phyloP scores from a whole-genome alignment of 2,888 invertebrate genomes.

The Ommatoiulus sabulosus region DNA sequence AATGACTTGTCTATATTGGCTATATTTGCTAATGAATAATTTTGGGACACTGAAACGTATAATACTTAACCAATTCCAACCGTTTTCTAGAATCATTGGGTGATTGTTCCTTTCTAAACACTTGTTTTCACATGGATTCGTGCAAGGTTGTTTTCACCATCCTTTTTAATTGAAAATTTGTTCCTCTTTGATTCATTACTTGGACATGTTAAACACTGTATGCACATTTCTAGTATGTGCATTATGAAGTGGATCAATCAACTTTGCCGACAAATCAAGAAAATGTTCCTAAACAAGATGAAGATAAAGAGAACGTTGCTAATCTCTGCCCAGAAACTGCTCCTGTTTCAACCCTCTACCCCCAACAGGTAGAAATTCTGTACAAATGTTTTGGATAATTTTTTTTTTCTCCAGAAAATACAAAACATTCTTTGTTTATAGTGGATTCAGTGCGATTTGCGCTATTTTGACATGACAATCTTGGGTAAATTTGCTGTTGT shows the following conservation, averaged over 20 bases:
- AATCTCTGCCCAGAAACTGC: constrained; percentile 52
- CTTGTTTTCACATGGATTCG: constrained; percentile 99
- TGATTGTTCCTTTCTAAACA: constrained; percentile 97
- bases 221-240: constrained; percentile 80
- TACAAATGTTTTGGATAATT: neutral
- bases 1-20: too few relatives aligned
- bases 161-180: neutral
- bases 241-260: constrained; percentile 92
- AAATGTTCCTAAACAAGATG: constrained; percentile 53
- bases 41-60: neutral
- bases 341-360: constrained; percentile 59
- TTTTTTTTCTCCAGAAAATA: neutral
- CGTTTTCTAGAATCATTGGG: constrained; percentile 79
- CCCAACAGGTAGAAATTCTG: constrained; percentile 59
- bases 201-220: neutral
- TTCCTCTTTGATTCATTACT: neutral
- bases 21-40: too few relatives aligned
- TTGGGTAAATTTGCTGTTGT: constrained; percentile 98
- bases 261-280: constrained; percentile 56
- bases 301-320: constrained; percentile 57
- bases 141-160: constrained; percentile 76
- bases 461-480: constrained; percentile 90
- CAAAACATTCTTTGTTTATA: constrained; percentile 79
- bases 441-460: constrained; percentile 97
- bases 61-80: constrained; percentile 15